Percentiles rank a stretch among this genome's conserved stretches.
These are phyloP conservation scores for Philotrypesis tridentata DNA, from an alignment of 1,140 invertebrate genomes.

Conservation along the genomic window DNA sequence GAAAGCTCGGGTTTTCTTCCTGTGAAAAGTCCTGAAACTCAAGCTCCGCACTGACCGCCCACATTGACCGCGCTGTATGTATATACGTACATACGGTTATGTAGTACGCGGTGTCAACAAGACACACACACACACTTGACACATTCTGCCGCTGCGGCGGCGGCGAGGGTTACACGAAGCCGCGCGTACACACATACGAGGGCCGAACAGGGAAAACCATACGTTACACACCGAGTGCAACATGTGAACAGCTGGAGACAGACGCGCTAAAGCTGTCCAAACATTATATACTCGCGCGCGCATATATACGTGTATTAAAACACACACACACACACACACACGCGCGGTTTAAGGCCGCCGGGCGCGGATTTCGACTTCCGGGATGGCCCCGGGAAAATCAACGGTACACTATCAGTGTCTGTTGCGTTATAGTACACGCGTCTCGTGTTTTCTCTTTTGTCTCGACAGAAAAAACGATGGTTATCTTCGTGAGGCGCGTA, in stretches of 20 bases:
- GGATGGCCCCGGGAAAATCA: not conserved
- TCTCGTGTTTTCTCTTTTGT: no score
- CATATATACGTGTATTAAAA: no score
- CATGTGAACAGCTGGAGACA: slow-evolving; percentile 15
- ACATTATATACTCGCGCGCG: no score
- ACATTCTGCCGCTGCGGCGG: not conserved
- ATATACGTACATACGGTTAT: no score
- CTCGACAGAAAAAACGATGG: no score
- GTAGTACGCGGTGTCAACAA: not conserved
- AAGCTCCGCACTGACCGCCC: slow-evolving; percentile 27
- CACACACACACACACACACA: slow-evolving; percentile 11
- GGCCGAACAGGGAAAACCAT: not conserved
- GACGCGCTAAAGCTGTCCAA: slow-evolving; percentile 48
- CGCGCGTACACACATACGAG: not conserved
- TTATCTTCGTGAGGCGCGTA: no score
- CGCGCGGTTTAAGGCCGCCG: not conserved
- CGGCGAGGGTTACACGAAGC: not conserved
- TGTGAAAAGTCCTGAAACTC: not conserved
- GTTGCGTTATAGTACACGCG: no score
- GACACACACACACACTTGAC: slow-evolving; percentile 46
- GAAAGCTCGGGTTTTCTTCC: not conserved
- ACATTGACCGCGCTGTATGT: slow-evolving; percentile 2
- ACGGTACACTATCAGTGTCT: not conserved
- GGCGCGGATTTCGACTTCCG: not conserved
- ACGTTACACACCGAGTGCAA: not conserved